These are phyloP conservation scores for Tinea semifulvella DNA, from an alignment of 2,888 invertebrate species.

Conservation along the genomic window DNA sequence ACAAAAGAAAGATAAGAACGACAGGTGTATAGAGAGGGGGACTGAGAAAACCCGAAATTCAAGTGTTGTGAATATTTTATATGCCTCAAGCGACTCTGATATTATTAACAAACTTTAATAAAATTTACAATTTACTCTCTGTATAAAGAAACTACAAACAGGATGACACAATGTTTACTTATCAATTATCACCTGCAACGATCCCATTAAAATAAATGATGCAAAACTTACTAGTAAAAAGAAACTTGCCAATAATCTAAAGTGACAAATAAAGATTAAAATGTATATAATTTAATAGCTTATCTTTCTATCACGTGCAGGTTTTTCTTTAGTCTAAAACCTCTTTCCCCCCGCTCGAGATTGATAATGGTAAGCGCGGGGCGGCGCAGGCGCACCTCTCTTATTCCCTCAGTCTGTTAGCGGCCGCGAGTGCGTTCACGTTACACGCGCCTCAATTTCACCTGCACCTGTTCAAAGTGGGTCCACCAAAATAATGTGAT, in stretches of 20 bases:
- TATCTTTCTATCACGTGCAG: slow-evolving; percentile 51
- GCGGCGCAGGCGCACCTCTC: slow-evolving; percentile 49
- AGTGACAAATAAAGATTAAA: neutral
- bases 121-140: too few relatives aligned
- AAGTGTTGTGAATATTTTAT: neutral
- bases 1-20: neutral
- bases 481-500: neutral
- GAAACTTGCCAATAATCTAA: too few relatives aligned
- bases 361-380: slow-evolving; percentile 48
- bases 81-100: too few relatives aligned
- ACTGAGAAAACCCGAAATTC: neutral
- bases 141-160: too few relatives aligned
- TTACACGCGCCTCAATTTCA: too few relatives aligned
- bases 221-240: too few relatives aligned
- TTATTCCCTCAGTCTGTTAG: slow-evolving; percentile 44
- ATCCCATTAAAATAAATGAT: too few relatives aligned
- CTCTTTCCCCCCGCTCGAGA: slow-evolving; percentile 37
- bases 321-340: slow-evolving; percentile 30
- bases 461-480: neutral
- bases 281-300: slow-evolving; percentile 18
- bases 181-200: too few relatives aligned
- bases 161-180: too few relatives aligned
- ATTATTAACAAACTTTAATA: too few relatives aligned
- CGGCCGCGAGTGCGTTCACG: slow-evolving; percentile 30
- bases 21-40: neutral